phyloP scores from a whole-genome alignment of 2,888 invertebrate genomes.

The Branchipolynoe longqiensis region DNA sequence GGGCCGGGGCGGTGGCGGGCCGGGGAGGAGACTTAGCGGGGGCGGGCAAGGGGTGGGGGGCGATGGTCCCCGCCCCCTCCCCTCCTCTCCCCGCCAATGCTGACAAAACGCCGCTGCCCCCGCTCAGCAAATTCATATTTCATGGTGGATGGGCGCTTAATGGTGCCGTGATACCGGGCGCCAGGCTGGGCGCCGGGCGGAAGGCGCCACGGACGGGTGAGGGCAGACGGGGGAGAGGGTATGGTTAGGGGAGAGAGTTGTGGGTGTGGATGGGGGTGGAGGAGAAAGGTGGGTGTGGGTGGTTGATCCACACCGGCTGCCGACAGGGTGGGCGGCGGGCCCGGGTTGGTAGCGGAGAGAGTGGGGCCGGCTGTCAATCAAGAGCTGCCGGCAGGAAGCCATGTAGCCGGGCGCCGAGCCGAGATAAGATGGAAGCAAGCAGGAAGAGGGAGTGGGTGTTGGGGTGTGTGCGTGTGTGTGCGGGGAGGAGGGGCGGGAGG shows the following conservation, averaged over 20 bases:
- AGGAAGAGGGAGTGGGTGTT: slow-evolving; percentile 3
- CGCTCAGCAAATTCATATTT: slow-evolving; percentile 31
- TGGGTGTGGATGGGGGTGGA: background rate
- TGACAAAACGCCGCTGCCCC: slow-evolving; percentile 33
- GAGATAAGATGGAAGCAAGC: slow-evolving; percentile 24
- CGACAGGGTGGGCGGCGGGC: background rate
- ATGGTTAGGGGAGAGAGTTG: background rate
- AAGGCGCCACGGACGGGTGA: background rate
- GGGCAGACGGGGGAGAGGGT: background rate
- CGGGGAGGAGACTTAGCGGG: no score
- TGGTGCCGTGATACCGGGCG: slow-evolving; percentile 23
- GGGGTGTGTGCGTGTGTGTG: no score
- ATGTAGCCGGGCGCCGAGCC: background rate
- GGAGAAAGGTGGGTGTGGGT: background rate
- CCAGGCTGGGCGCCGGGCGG: background rate
- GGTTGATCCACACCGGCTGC: background rate
- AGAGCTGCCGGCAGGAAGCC: background rate
- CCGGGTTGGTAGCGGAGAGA: no score
- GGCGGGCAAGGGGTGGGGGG: no score
- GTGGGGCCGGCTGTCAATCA: background rate
- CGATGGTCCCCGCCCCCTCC: no score
- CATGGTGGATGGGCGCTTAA: slow-evolving; percentile 52
- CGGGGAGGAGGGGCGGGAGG: no score
- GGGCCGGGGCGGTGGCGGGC: background rate
- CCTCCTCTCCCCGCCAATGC: no score